Conservation (phyloP, 2,113 vertebrate species). For the Ivindomyrus marchei region DNA sequence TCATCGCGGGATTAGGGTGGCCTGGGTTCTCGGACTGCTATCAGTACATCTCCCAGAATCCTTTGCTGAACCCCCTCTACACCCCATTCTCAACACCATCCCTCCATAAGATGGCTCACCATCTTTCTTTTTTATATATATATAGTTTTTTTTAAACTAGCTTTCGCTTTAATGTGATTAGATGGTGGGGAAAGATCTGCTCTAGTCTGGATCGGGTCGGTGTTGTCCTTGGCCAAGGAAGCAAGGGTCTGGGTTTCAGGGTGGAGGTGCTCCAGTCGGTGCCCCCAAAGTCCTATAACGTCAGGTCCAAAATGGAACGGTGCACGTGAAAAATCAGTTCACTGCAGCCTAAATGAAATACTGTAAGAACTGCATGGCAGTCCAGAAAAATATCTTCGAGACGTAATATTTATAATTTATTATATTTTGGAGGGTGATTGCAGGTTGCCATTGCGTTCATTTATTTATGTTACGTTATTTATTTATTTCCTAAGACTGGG, state of each 20-base stretch:
- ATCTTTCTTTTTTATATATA: neutral
- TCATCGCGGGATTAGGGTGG: conserved; percentile 14
- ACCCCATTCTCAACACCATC: neutral
- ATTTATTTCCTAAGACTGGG: neutral
- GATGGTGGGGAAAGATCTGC: neutral
- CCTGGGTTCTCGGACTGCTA: neutral
- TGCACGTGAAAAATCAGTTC: neutral
- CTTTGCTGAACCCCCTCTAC: neutral
- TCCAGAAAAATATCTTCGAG: neutral
- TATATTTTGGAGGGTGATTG: conserved; percentile 3
- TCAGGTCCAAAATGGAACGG: neutral
- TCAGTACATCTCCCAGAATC: conserved; percentile 18
- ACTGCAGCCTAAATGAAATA: neutral
- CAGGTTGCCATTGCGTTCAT: neutral
- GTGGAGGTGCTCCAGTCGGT: neutral
- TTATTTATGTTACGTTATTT: neutral
- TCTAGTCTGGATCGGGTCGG: neutral
- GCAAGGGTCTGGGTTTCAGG: neutral
- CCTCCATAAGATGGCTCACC: neutral
- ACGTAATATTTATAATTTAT: neutral
- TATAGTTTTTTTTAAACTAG: neutral
- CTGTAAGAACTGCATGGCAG: neutral
- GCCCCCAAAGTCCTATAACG: neutral
- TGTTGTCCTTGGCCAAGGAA: conserved; percentile 12
- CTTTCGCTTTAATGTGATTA: conserved; percentile 21